Conservation (phyloP, 2,113 vertebrate species). For the Melanerpes formicivorus region DNA sequence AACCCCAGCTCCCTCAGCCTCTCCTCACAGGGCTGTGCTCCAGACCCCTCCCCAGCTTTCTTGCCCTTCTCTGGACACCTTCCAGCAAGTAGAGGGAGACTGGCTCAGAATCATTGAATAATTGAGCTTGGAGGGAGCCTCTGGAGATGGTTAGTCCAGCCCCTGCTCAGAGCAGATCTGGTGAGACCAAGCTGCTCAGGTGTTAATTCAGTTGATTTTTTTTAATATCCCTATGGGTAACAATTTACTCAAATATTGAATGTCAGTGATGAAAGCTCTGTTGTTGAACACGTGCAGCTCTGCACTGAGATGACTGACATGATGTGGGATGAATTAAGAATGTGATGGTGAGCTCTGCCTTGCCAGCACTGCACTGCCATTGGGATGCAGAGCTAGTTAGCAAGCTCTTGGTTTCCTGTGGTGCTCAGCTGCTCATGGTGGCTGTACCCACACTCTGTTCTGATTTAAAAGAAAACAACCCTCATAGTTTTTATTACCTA, state of each 20-base stretch:
- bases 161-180: background rate
- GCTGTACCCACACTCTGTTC: background rate
- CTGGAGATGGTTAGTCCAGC: background rate
- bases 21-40: too few relatives aligned
- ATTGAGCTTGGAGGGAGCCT: background rate
- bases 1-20: too few relatives aligned
- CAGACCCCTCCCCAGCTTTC: too few relatives aligned
- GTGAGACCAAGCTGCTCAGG: background rate
- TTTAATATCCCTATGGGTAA: background rate
- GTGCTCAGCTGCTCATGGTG: background rate
- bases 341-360: background rate
- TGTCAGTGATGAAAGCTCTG: background rate
- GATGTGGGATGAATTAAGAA: background rate
- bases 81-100: background rate
- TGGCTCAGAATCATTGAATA: background rate
- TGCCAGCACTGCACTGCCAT: background rate
- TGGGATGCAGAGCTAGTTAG: background rate
- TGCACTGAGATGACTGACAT: background rate
- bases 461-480: background rate
- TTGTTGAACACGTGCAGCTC: background rate
- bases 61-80: too few relatives aligned
- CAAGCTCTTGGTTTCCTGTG: background rate
- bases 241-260: background rate
- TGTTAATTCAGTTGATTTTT: background rate
- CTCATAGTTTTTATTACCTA: background rate